Base-by-base conservation (phyloP, 2,113 vertebrate species). In the Malurus cyaneus region DNA sequence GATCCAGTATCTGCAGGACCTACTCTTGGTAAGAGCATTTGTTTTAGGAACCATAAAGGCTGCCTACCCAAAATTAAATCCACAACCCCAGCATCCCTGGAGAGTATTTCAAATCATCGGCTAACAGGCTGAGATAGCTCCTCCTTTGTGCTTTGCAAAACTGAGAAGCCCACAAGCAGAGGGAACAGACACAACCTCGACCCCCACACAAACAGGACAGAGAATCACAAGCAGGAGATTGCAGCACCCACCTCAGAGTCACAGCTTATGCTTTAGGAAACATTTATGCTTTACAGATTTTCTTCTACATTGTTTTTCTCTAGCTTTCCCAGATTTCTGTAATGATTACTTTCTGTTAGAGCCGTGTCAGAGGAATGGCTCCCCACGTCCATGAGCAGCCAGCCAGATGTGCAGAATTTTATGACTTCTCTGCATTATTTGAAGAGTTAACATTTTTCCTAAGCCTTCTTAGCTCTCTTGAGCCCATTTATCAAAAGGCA, bases 101-200 rank as follows among this genome's bases (percentile, higher is more conserved):
- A 46, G 21, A 39, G 6, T 15, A 14, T 25, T 52, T 76, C 39
- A 79, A 65, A 44, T 39, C 25, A 42, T n/a, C 26, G 72, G 3
- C 34, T 67, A 59, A 46, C 31, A 86, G 25, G 14, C 49, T 60
- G 41, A 82, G 52, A 6, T 11, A 26, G 5, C 16, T 21, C 24
- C 14, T 88, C 14, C 24, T 14, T 9, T 36, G 28, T 1, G 5
- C 28, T 82, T 13, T 72, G 44, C 49, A 64, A 59, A 79, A 76
- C 14, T 4, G 3, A 69, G 49, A 84, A 67, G 39, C 19, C 15
- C 25, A 46, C 25, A 36, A 0, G 1, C 23, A 47, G 44, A 46
- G 14, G 2, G 17, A 71, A 41, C 9, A 61, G n/a, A 29, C 31
- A 17, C 17, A 46, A 21, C 0, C 0, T 23, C 26, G 3, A 1